Percentiles rank a stretch among this genome's conserved stretches.
phyloP scores from a whole-genome alignment of 2,888 invertebrate species.

The Erebia palarica region DNA sequence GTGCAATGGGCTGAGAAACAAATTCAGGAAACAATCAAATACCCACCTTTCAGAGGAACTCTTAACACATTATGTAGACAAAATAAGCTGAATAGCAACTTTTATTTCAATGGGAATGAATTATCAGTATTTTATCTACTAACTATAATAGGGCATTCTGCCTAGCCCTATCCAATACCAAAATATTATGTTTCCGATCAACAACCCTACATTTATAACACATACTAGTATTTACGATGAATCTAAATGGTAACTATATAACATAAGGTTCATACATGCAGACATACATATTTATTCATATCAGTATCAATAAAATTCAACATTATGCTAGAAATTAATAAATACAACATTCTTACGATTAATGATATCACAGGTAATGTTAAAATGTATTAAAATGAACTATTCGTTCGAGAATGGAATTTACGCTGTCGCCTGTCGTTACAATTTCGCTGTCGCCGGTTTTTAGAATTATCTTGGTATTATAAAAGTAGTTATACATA shows the following conservation, averaged over 20 bases:
- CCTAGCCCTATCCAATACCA: not conserved
- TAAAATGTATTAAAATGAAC: conserved; percentile 16
- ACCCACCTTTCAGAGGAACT: not conserved
- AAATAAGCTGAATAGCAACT: no score
- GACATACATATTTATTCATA: not conserved
- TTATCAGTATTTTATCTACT: no score
- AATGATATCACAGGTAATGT: conserved; percentile 37
- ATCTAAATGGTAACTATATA: conserved; percentile 6
- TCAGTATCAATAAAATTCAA: conserved; percentile 1
- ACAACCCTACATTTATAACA: not conserved
- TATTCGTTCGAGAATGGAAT: conserved; percentile 5
- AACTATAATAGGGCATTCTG: no score
- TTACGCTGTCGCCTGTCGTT: not conserved
- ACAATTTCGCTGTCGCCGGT: not conserved
- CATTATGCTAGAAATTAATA: not conserved
- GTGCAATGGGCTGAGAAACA: not conserved
- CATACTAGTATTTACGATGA: not conserved
- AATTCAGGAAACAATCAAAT: not conserved
- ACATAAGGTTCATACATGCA: not conserved
- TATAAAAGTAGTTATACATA: not conserved
- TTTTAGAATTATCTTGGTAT: not conserved
- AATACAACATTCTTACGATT: conserved; percentile 22
- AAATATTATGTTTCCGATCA: not conserved
- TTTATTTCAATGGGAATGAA: no score
- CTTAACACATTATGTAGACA: no score